phyloP scores from a whole-genome alignment of 2,888 invertebrate genomes.

The Meloe dianella region DNA sequence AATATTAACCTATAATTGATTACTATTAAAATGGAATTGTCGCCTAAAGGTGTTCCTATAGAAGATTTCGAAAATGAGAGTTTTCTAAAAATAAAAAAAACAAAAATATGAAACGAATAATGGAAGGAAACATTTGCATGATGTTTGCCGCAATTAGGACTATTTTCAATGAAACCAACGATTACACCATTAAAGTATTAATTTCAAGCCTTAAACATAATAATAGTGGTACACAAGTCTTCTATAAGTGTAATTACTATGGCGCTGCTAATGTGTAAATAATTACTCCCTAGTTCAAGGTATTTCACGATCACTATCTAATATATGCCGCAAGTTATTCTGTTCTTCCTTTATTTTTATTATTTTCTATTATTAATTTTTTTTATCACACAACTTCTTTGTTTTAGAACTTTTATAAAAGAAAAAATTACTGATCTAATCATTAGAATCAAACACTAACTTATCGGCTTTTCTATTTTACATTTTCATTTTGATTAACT shows the following conservation, averaged over 20 bases:
- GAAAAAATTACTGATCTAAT: background rate
- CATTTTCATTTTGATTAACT: too few species aligned
- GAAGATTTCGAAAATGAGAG: background rate
- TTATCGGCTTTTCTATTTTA: too few species aligned
- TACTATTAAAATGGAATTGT: conserved; percentile 19
- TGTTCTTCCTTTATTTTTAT: background rate
- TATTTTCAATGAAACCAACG: conserved; percentile 44
- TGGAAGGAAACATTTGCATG: conserved; percentile 31
- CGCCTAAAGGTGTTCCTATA: conserved; percentile 13
- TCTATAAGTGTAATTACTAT: conserved; percentile 55
- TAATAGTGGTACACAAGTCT: conserved; percentile 52
- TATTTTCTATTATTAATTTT: background rate
- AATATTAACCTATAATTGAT: conserved; percentile 17
- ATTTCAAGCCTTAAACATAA: conserved; percentile 58
- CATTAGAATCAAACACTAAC: background rate
- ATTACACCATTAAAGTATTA: conserved; percentile 58
- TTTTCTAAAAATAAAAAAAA: background rate
- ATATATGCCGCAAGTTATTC: background rate
- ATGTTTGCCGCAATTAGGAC: conserved; percentile 38
- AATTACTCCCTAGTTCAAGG: conserved; percentile 57
- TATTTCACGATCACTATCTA: conserved; percentile 56
- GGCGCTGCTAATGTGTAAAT: conserved; percentile 60
- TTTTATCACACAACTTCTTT: background rate
- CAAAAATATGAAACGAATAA: background rate
- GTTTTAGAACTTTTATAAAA: background rate